Base-by-base conservation (phyloP, 2,113 vertebrate genomes). In the Psittacula cyanocephala region DNA sequence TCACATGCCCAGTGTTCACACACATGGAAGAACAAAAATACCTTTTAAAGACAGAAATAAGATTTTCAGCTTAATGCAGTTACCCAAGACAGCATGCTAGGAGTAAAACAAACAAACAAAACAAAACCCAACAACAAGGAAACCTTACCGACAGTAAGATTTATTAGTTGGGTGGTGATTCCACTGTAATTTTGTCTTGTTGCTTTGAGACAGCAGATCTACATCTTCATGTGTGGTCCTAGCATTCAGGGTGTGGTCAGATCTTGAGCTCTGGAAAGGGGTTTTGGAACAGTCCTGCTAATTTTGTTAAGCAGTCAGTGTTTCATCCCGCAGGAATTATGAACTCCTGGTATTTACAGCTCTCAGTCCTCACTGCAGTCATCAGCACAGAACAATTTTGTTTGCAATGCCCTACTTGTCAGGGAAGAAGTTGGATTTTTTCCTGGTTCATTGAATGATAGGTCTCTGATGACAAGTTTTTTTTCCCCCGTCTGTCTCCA, bases 181-280 rank as follows among this genome's bases (percentile, higher is more conserved):
- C 85, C 68, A 89, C n/a, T 10, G 27, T 35, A 83, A 93, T 92
- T 96, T 95, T 93, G 55, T 77, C 86, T 88, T 93, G 85, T 82
- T 6, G 4, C 64, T 95, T 86, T 89, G 89, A 94, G 68, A 70
- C 3, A 3, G 59, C 23, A 86, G 47, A 94, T 84, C 37, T 69
- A 35, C 44, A 27, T 55, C 28, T 74, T 93, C 83, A 67, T 96
- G 96, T 96, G 97, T 97, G 96, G 96, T 96, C 97, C 46, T 65
- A 80, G 31, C 8, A 68, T 44, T 89, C 71, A 55, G 74, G 71
- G 39, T 89, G 75, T 72, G 77, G 81, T 93, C 60, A 89, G 29
- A 95, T 57, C 65, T 17, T 63, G 37, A 86, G 71, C 60, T 93
- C 82, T 96, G 74, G 50, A 31, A 94, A 91, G 83, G 59, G 68